Conservation (phyloP, 2,888 invertebrate species). For the Dermolepida albohirtum region DNA sequence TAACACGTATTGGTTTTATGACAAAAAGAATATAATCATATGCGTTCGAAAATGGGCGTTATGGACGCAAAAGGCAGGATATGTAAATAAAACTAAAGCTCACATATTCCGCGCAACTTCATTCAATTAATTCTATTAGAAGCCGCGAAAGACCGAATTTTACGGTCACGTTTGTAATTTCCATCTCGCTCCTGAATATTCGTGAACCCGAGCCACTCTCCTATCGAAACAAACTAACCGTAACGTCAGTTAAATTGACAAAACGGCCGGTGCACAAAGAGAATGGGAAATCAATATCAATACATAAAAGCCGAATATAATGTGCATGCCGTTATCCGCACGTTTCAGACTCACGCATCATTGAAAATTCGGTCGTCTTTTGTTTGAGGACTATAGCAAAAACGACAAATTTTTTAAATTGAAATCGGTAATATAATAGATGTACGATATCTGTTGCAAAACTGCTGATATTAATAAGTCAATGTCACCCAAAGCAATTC, state of each 20-base stretch:
- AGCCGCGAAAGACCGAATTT: conserved; percentile 21
- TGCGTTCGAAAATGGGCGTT: conserved; percentile 6
- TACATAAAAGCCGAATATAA: conserved; percentile 56
- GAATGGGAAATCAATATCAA: conserved; percentile 55
- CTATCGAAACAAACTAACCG: conserved; percentile 34
- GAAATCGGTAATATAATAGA: conserved; percentile 6
- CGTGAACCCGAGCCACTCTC: conserved; percentile 5
- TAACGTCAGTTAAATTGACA: conserved; percentile 37
- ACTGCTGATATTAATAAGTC: too few species aligned
- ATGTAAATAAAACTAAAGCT: conserved; percentile 25
- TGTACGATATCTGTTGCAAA: too few species aligned
- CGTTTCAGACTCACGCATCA: conserved; percentile 53
- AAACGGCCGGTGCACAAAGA: conserved; percentile 45
- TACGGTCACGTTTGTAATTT: conserved; percentile 26
- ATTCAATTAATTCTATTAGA: conserved; percentile 39
- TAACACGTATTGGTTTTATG: too few species aligned
- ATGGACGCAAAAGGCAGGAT: neutral
- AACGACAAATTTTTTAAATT: neutral
- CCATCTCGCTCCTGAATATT: conserved; percentile 34
- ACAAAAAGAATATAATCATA: neutral
- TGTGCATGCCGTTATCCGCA: conserved; percentile 52
- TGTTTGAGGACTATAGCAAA: conserved; percentile 25
- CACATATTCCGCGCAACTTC: conserved; percentile 21
- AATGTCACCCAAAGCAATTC: too few species aligned
- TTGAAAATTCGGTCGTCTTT: conserved; percentile 48